These are phyloP conservation scores for Cheilosia grossa DNA, from an alignment of 2,888 invertebrate species.

Conservation along the genomic window DNA sequence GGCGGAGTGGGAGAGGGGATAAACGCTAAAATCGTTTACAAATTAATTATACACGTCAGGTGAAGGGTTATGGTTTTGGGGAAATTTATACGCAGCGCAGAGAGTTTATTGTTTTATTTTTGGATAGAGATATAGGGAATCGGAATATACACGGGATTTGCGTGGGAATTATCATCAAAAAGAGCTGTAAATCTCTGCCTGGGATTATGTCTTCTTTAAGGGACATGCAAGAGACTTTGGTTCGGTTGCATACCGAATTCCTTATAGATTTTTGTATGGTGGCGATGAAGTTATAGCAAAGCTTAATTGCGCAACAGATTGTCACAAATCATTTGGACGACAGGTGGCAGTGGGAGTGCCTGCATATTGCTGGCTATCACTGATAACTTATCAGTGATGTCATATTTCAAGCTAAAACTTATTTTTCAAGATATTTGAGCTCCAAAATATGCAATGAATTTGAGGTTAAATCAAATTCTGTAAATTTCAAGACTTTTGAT, in stretches of 20 bases:
- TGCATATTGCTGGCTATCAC: no score
- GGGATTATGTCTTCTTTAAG: not conserved
- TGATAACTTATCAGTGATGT: no score
- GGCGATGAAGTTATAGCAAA: not conserved
- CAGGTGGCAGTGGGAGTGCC: no score
- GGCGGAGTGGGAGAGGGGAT: constrained; percentile 1
- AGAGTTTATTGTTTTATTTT: constrained; percentile 27
- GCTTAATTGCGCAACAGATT: not conserved
- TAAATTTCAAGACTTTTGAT: no score
- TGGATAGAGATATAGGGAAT: not conserved
- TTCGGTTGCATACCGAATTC: constrained; percentile 1
- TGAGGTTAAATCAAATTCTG: no score
- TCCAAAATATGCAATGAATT: no score
- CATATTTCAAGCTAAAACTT: no score
- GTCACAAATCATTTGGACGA: not conserved
- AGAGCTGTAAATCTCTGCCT: constrained; percentile 1
- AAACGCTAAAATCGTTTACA: constrained; percentile 25
- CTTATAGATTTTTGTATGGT: not conserved
- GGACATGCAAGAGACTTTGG: not conserved
- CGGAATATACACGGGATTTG: constrained; percentile 3
- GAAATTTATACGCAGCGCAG: constrained; percentile 3
- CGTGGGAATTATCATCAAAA: constrained; percentile 3
- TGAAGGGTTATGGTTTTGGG: not conserved
- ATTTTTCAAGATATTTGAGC: no score
- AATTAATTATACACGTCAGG: constrained; percentile 45